Evolutionary conservation across 2,888 invertebrate species (phyloP).

Genomic region (Epinotia brunnichana): DNA sequence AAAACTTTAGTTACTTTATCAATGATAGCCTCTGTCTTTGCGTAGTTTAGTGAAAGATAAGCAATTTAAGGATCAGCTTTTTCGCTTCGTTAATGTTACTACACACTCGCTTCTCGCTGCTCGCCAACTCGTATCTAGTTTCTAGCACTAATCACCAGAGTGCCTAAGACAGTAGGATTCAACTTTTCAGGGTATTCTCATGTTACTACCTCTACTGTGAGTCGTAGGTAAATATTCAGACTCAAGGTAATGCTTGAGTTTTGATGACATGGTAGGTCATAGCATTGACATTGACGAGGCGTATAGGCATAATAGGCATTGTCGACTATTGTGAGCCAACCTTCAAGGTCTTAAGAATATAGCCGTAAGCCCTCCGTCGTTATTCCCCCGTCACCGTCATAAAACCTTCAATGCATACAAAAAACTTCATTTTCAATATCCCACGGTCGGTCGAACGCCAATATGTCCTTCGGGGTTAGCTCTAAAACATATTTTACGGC

Average conservation of each 20-base stretch:
- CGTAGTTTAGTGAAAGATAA: too few species aligned
- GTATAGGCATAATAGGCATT: constrained; percentile 2
- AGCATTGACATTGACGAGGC: not conserved
- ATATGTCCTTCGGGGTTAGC: constrained; percentile 62
- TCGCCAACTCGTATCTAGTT: too few species aligned
- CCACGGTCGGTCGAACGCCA: constrained; percentile 55
- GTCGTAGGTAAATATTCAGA: too few species aligned
- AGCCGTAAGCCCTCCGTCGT: constrained; percentile 48
- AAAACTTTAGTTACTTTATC: too few species aligned
- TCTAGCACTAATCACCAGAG: too few species aligned
- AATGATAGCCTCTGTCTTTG: too few species aligned
- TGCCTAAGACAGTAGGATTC: too few species aligned
- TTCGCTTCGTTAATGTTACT: too few species aligned
- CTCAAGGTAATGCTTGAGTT: not conserved
- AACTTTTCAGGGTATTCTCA: too few species aligned
- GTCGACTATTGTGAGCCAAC: constrained; percentile 25
- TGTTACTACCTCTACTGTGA: too few species aligned
- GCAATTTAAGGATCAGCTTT: too few species aligned
- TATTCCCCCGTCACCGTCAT: constrained; percentile 55
- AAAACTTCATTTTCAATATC: constrained; percentile 74
- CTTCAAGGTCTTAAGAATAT: constrained; percentile 45
- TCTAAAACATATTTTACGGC: constrained; percentile 71
- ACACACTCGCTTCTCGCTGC: too few species aligned
- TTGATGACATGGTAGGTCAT: not conserved
- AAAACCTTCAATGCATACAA: constrained; percentile 71